Base-by-base conservation (phyloP, 2,113 vertebrate genomes). In the Rhinichthys klamathensis region DNA sequence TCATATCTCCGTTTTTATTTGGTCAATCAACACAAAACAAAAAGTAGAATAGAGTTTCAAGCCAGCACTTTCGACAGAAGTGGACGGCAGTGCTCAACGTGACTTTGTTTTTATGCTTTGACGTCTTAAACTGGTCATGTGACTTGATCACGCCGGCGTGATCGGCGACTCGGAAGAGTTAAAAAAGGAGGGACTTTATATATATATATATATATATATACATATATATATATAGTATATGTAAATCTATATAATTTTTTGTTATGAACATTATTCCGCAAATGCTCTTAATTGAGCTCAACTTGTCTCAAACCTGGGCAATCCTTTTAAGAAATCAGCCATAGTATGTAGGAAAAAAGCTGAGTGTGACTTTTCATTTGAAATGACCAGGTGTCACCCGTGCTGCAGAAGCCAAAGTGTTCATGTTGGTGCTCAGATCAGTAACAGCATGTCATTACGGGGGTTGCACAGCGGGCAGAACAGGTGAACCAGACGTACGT, bases 401-500 rank as follows among this genome's bases (percentile, higher is more conserved):
- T 12, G 60, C 79, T 21, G 41, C 65, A 72, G 65, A 82, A 82
- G 80, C 49, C 67, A 82, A 82, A 82, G 80, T 82, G 80, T 82
- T 82, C 80, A 82, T 82, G 80, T 82, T 72, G 80, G 80, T 82
- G 80, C 80, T 82, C 80, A 82, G 80, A 82, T 82, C 80, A 72
- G 80, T 82, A 82, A 82, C 80, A 82, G 80, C 80, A 72, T 82
- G 80, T 82, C 80, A 82, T 72, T 82, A 72, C n/a, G 81, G 41
- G 38, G 80, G 80, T 78, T 30, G 69, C 41, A 38, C 49, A 63
- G 54, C 38, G 44, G 75, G 72, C 81, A 63, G 69, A 67, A 72
- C 80, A 76, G 87, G 77, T 83, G 89, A 92, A 84, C 87, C 85
- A 76, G 80, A 80, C 85, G 79, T 44, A 54, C 38, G 78, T 60